Percentiles rank a stretch among this genome's conserved stretches.
Conservation (phyloP, 1,140 invertebrate species). For the Drosophila jambulina region DNA sequence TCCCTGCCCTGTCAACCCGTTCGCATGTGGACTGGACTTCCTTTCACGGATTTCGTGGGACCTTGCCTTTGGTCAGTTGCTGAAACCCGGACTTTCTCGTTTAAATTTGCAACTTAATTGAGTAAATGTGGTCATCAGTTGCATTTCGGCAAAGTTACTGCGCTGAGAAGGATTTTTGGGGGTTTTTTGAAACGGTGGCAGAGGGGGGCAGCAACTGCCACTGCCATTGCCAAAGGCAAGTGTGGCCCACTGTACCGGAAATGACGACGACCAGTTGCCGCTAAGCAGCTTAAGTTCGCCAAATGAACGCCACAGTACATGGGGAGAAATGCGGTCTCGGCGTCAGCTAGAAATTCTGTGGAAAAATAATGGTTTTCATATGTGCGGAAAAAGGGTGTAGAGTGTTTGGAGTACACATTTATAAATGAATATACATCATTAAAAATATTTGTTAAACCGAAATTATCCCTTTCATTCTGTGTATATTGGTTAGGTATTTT, state of each 20-base stretch:
- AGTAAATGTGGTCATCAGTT: slow-evolving; percentile 69
- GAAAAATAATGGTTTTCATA: background rate
- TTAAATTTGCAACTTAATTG: slow-evolving; percentile 66
- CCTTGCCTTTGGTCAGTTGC: background rate
- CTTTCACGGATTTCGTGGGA: background rate
- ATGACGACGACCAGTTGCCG: slow-evolving; percentile 62
- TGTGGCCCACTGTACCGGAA: slow-evolving; percentile 54
- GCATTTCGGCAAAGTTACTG: slow-evolving; percentile 37
- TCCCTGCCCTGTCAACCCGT: slow-evolving; percentile 30
- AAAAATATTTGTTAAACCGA: background rate
- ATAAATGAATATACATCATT: background rate
- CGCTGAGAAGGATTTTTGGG: background rate
- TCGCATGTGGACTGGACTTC: background rate
- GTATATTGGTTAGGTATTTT: background rate
- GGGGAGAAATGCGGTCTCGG: slow-evolving; percentile 6
- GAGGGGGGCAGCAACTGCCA: background rate
- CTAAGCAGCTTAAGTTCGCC: slow-evolving; percentile 62
- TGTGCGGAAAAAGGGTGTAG: background rate
- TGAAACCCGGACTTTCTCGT: slow-evolving; percentile 6
- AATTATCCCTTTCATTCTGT: background rate
- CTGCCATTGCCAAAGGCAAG: slow-evolving; percentile 39
- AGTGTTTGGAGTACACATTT: background rate
- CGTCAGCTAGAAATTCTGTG: slow-evolving; percentile 4
- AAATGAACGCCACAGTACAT: slow-evolving; percentile 20
- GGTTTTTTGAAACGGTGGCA: background rate